Evolutionary conservation across 1,140 invertebrate genomes (phyloP).

Genomic region (Branchinecta lindahli): DNA sequence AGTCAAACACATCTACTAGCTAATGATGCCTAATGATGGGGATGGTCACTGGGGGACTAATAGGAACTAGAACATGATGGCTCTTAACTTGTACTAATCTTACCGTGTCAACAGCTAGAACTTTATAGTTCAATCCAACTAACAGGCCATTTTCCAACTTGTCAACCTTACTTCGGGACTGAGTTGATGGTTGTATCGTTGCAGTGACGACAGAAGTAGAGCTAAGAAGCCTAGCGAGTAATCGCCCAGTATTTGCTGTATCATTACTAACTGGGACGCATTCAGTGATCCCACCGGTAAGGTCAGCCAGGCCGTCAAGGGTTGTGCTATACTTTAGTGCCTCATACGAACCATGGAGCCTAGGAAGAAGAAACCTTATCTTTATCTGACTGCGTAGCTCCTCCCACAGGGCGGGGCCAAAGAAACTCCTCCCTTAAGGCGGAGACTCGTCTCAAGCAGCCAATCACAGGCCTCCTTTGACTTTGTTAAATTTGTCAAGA

Average conservation of each 20-base stretch:
- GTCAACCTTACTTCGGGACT: slow-evolving; percentile 47
- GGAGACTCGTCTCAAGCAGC: too few species aligned
- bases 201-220: slow-evolving; percentile 75
- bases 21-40: too few species aligned
- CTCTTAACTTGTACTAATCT: too few species aligned
- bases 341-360: slow-evolving; percentile 92
- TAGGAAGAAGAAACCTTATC: slow-evolving; percentile 36
- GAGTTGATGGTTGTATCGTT: slow-evolving; percentile 35
- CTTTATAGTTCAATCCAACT: slow-evolving; percentile 58
- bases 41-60: too few species aligned
- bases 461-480: too few species aligned
- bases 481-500: too few species aligned
- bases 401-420: too few species aligned
- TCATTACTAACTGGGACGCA: slow-evolving; percentile 42
- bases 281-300: slow-evolving; percentile 76
- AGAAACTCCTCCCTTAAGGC: too few species aligned
- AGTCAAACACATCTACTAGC: too few species aligned
- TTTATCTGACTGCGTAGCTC: too few species aligned
- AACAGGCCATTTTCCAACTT: slow-evolving; percentile 63
- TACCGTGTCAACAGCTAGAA: slow-evolving; percentile 64
- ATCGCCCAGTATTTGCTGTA: slow-evolving; percentile 34
- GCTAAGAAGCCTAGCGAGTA: slow-evolving; percentile 53
- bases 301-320: slow-evolving; percentile 67
- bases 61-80: too few species aligned
- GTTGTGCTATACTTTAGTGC: slow-evolving; percentile 81